These are phyloP conservation scores for Cyphomyrus discorhynchus DNA, from an alignment of 2,113 vertebrate species.

Conservation along the genomic window DNA sequence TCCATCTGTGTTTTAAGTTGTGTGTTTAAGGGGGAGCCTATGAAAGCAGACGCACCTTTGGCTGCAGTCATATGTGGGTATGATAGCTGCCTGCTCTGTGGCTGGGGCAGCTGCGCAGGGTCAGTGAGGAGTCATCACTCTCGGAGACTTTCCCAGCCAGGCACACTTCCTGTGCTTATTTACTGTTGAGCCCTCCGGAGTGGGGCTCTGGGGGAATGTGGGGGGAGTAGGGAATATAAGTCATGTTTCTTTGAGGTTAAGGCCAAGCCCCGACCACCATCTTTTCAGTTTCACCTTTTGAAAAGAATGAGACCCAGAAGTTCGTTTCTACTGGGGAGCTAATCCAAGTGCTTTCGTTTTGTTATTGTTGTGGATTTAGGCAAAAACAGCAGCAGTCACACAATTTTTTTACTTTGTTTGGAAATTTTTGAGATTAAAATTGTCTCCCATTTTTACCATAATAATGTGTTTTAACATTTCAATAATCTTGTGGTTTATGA, in stretches of 20 bases:
- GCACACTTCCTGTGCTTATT: slow-evolving; percentile 5
- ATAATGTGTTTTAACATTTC: not conserved
- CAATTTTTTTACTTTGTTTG: not conserved
- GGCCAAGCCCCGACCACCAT: not conserved
- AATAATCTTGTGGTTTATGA: not conserved
- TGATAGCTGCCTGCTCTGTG: not conserved
- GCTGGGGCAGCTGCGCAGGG: not conserved
- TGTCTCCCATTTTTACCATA: not conserved
- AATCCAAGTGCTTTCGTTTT: not conserved
- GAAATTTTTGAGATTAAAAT: not conserved
- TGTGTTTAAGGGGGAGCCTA: not conserved
- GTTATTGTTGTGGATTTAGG: not conserved
- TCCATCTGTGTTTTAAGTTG: not conserved
- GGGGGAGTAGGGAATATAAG: not conserved
- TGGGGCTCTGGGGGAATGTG: not conserved
- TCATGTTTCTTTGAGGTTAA: not conserved
- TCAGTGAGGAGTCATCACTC: not conserved
- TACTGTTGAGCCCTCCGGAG: not conserved
- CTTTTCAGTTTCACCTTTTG: not conserved
- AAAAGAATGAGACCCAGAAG: not conserved
- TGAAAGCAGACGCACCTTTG: not conserved
- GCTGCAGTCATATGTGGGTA: not conserved
- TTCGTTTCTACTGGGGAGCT: not conserved
- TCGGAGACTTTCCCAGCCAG: not conserved
- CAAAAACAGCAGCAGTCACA: not conserved